Evolutionary conservation across 2,888 invertebrate species (phyloP), one percentile per base, ranked within the genome.

Genomic region (Latheticus oryzae): DNA sequence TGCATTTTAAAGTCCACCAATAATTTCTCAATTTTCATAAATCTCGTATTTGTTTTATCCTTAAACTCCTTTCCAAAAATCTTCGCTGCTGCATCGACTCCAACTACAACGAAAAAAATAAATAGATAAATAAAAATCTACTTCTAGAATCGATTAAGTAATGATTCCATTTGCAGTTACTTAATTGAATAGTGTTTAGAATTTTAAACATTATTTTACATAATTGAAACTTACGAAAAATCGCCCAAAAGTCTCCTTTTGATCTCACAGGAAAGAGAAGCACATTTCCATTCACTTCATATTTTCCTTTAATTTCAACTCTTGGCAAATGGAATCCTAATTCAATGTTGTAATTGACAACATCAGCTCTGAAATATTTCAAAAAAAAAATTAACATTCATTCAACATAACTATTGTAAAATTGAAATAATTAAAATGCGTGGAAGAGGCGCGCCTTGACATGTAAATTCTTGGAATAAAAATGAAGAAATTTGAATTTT

Each of bases 181-280:
- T 12, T 12, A 5, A 13, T 32, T 3, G 12, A 12, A 13, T 32
- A 12, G 12, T 32, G 32, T 4, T 11, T 13, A 2, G 32, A 32
- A 32, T 32, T 32, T 8, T 11, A n/a, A 32, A 11, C 28, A 38
- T 21, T 38, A 21, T 38, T 38, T 17, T 19, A 2, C 9, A 17
- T 13, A 38, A 11, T 2, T 12, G 12, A 43, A 64, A 80, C 85
- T 85, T 79, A 90, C 91, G 83, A 70, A 91, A 90, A 42, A 87
- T 83, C 5, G 90, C 90, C 90, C 89, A 90, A 76, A 91, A 92
- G 68, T 91, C 87, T 12, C 91, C 91, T 68, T 87, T 85, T 2
- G 90, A 90, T 59, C 90, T 82, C 8, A 92, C 89, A 0, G 91
- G 91, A 72, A 91, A 88, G 9, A 91, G 81, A 9, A 92, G 79